Conservation (phyloP, 2,113 vertebrate species). For the Malurus alboscapulatus region DNA sequence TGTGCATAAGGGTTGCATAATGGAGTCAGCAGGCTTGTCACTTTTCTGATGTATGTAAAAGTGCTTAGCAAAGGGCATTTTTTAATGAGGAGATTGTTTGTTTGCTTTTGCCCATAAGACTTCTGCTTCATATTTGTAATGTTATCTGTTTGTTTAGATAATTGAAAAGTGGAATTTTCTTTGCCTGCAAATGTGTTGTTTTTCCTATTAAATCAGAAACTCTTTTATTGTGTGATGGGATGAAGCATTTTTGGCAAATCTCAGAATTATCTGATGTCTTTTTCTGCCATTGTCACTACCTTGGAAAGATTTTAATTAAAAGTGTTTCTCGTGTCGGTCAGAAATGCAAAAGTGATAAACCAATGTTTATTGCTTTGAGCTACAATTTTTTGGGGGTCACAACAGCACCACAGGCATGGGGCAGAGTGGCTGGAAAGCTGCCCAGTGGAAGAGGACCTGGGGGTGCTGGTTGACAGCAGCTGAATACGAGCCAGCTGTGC, state of each 20-base stretch:
- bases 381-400: neutral
- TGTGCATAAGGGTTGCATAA: neutral
- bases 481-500: neutral
- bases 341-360: neutral
- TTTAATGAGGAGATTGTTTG: constrained; percentile 59
- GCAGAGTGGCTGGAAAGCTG: neutral
- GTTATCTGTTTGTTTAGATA: constrained; percentile 56
- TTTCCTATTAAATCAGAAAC: neutral
- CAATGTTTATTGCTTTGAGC: neutral
- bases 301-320: neutral
- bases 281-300: neutral
- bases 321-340: neutral
- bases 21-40: neutral
- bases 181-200: neutral
- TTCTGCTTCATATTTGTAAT: neutral
- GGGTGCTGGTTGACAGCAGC: rapidly evolving
- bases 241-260: neutral
- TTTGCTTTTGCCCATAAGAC: constrained; percentile 58
- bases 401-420: neutral
- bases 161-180: constrained; percentile 10
- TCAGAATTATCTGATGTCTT: neutral
- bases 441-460: neutral
- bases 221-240: neutral
- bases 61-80: constrained; percentile 29
- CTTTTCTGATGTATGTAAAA: neutral